Percentiles rank a stretch among this genome's conserved stretches.
Conservation (phyloP, 2,888 invertebrate species). For the Eilema depressum region DNA sequence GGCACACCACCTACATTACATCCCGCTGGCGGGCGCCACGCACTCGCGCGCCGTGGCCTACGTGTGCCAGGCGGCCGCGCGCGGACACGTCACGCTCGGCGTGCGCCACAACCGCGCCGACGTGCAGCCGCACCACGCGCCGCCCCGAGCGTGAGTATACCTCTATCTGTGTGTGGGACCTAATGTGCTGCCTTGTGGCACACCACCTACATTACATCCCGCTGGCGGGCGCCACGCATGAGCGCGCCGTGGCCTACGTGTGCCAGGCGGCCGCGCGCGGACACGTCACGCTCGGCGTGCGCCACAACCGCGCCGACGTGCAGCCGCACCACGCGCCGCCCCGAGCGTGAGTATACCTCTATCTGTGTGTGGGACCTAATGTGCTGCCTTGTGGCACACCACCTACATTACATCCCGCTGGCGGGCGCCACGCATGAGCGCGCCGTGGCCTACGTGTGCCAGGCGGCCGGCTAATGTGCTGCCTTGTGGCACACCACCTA, state of each 20-base stretch:
- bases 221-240: no score
- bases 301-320: no score
- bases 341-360: slow-evolving; percentile 50
- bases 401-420: no score
- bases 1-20: background rate
- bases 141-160: slow-evolving; percentile 58
- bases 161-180: background rate
- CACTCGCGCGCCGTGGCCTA: background rate
- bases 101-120: no score
- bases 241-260: slow-evolving; percentile 26
- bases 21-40: no score
- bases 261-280: no score
- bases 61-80: slow-evolving; percentile 25
- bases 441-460: slow-evolving; percentile 90
- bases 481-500: background rate
- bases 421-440: slow-evolving; percentile 92
- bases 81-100: no score
- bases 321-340: slow-evolving; percentile 47
- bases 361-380: background rate
- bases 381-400: slow-evolving; percentile 5
- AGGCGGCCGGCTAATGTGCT: background rate
- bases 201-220: background rate
- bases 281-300: no score
- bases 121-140: slow-evolving; percentile 28
- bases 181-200: slow-evolving; percentile 2